A percentile compares a stretch with the other conserved stretches of the same genome.
These are phyloP conservation scores for Nettapus auritus DNA, from an alignment of 2,113 vertebrate genomes.

Conservation along the genomic window DNA sequence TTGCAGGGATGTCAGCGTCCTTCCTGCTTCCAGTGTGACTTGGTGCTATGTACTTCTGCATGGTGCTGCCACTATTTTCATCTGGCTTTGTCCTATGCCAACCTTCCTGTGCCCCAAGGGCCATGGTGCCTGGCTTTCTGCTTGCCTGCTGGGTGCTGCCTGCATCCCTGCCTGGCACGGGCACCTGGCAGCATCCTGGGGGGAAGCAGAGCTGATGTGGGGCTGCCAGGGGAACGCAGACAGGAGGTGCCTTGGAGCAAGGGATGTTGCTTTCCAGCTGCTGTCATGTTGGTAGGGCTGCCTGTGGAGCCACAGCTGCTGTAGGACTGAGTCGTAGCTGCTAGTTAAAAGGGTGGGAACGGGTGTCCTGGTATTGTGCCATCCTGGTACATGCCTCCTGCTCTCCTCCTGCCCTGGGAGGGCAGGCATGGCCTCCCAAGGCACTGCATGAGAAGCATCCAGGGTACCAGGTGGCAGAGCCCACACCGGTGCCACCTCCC, in stretches of 20 bases:
- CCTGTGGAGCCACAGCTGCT: neutral
- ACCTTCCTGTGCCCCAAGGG: neutral
- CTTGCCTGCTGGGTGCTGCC: neutral
- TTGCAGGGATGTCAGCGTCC: neutral
- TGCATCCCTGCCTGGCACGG: neutral
- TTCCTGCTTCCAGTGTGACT: neutral
- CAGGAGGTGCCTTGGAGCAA: neutral
- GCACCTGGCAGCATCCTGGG: neutral
- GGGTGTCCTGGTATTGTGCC: neutral
- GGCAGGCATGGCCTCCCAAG: neutral
- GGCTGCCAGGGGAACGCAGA: neutral
- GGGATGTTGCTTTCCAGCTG: neutral
- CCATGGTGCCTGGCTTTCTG: neutral
- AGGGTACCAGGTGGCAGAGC: neutral
- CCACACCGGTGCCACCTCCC: neutral
- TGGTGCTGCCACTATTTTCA: neutral
- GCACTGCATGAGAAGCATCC: neutral
- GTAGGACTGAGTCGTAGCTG: neutral
- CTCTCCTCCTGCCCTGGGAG: neutral
- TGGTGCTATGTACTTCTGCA: accelerated
- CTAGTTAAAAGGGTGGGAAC: neutral
- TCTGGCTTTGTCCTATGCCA: neutral
- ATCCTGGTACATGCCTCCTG: neutral
- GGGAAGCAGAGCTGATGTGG: neutral
- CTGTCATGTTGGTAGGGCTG: neutral